phyloP scores from a whole-genome alignment of 2,888 invertebrate species.

The Euclidia mi region DNA sequence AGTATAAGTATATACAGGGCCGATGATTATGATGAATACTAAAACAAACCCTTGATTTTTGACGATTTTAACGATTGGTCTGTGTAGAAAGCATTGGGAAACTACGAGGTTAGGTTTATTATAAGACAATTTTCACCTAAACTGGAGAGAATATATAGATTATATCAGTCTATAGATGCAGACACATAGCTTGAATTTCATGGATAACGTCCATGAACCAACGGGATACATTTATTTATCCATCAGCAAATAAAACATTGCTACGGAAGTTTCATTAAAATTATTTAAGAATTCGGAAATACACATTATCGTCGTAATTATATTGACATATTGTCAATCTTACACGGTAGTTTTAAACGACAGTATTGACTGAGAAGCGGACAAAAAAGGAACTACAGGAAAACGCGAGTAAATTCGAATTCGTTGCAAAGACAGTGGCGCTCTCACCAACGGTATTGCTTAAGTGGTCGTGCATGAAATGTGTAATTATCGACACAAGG shows the following conservation, averaged over 20 bases:
- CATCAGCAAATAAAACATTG: not conserved
- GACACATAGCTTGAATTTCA: no score
- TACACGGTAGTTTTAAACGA: not conserved
- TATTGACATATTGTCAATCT: constrained; percentile 8
- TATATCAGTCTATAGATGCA: no score
- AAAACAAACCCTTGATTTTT: not conserved
- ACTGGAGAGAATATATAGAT: no score
- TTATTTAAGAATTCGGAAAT: constrained; percentile 17
- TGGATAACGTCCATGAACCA: not conserved
- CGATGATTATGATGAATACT: no score
- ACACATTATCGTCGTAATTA: not conserved
- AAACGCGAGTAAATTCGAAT: not conserved
- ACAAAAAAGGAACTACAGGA: not conserved
- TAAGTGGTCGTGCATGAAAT: no score
- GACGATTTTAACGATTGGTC: no score
- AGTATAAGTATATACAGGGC: no score
- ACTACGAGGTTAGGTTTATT: no score
- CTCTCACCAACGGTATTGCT: not conserved
- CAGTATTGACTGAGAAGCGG: not conserved
- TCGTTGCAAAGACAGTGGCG: not conserved
- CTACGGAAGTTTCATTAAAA: constrained; percentile 4
- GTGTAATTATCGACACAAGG: constrained; percentile 9
- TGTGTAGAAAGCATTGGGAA: no score
- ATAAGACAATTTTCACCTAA: no score
- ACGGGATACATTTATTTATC: not conserved